Evolutionary conservation across 1,140 invertebrate genomes (phyloP).

Genomic region (Ephestia elutella): DNA sequence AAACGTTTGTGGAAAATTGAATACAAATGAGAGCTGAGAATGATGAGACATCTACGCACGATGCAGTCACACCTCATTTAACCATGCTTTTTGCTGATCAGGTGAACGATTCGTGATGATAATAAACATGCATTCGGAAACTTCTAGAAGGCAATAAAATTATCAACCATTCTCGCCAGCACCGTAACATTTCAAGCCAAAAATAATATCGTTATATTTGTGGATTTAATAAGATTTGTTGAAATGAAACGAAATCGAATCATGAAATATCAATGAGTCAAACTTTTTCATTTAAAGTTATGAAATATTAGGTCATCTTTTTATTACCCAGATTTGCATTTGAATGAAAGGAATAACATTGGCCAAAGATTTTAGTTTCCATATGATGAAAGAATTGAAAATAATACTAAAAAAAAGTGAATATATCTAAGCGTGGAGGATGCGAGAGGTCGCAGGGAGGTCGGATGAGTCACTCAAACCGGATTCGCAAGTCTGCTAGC

Average conservation of each 20-base stretch:
- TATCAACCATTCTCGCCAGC: not conserved
- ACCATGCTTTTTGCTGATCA: not conserved
- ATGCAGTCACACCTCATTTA: not conserved
- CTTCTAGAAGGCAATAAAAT: not conserved
- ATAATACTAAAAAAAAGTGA: not conserved
- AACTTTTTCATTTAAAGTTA: too few relatives aligned
- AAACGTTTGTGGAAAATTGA: not conserved
- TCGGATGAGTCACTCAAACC: conserved; percentile 1
- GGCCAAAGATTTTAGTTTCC: too few relatives aligned
- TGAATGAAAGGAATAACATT: too few relatives aligned
- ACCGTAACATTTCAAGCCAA: too few relatives aligned
- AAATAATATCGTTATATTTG: too few relatives aligned
- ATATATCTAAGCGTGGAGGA: not conserved
- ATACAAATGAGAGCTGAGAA: not conserved
- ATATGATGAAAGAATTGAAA: not conserved
- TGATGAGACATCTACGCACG: not conserved
- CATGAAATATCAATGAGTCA: too few relatives aligned
- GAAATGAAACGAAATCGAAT: too few relatives aligned
- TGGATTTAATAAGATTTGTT: too few relatives aligned
- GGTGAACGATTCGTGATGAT: not conserved
- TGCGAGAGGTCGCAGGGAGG: conserved; percentile 2
- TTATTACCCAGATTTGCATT: too few relatives aligned
- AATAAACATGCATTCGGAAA: not conserved
- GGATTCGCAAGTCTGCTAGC: not conserved
- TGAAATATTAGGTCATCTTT: too few relatives aligned